These are phyloP conservation scores for Oncorhynchus clarkii DNA, from an alignment of 2,113 vertebrate species.

Conservation along the genomic window DNA sequence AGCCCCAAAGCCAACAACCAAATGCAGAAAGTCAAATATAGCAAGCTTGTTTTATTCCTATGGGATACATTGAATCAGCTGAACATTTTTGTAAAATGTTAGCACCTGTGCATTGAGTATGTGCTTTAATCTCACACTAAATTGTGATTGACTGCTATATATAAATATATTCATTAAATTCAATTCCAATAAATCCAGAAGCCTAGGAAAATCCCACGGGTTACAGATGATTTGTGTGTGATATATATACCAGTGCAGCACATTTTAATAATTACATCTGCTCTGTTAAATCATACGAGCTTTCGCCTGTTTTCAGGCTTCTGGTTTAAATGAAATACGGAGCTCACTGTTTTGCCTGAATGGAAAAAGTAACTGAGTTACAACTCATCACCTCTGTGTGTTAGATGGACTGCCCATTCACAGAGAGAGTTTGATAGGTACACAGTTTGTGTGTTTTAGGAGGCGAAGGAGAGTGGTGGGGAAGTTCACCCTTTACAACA, in stretches of 20 bases:
- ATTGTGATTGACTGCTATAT: not conserved
- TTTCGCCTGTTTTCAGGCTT: slow-evolving; percentile 45
- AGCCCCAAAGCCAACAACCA: too few relatives aligned
- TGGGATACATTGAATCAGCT: too few relatives aligned
- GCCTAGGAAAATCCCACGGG: slow-evolving; percentile 42
- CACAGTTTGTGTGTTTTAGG: slow-evolving; percentile 18
- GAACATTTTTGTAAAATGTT: too few relatives aligned
- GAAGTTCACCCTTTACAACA: slow-evolving; percentile 32
- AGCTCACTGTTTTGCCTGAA: slow-evolving; percentile 18
- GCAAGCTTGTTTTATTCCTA: too few relatives aligned
- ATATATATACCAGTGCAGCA: slow-evolving; percentile 62
- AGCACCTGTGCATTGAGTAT: not conserved
- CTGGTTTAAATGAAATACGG: slow-evolving; percentile 49
- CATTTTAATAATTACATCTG: slow-evolving; percentile 68
- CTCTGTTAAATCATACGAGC: slow-evolving; percentile 59
- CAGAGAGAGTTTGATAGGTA: slow-evolving; percentile 18
- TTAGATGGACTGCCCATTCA: slow-evolving; percentile 32
- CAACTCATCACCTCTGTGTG: slow-evolving; percentile 44
- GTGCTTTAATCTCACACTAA: not conserved
- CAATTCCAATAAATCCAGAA: slow-evolving; percentile 52
- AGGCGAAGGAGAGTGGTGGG: slow-evolving; percentile 1
- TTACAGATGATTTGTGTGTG: slow-evolving; percentile 58
- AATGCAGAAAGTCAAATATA: too few relatives aligned
- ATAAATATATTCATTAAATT: slow-evolving; percentile 44
- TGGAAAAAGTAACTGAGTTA: slow-evolving; percentile 45